Evolutionary conservation across 2,888 invertebrate genomes (phyloP).

Genomic region (Patella caerulea): DNA sequence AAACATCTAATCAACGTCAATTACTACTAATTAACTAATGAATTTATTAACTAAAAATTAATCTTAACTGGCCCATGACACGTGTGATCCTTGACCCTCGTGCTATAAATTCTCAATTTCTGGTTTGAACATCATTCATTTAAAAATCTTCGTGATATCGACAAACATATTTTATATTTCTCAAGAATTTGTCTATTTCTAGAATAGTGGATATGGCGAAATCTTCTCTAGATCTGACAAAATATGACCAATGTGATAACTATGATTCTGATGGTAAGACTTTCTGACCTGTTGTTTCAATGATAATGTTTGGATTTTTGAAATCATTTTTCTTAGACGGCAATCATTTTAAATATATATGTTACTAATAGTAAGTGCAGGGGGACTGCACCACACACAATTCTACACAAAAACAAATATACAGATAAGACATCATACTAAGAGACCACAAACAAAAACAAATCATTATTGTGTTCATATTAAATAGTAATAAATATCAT

Average conservation of each 20-base stretch:
- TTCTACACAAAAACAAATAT: no score
- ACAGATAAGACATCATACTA: no score
- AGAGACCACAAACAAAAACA: no score
- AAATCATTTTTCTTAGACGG: background rate
- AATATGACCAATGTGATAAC: background rate
- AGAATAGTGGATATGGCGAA: background rate
- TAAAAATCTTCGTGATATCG: background rate
- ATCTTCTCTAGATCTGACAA: background rate
- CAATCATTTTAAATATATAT: background rate
- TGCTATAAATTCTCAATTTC: background rate
- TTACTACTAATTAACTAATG: background rate
- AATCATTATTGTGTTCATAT: background rate
- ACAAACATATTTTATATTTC: background rate
- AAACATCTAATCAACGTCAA: background rate
- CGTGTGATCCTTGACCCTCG: background rate
- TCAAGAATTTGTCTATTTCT: background rate
- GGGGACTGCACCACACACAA: no score
- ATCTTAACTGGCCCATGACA: background rate
- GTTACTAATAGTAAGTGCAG: no score
- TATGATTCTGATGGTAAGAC: background rate
- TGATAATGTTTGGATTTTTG: background rate
- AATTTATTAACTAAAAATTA: background rate
- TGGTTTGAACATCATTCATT: background rate
- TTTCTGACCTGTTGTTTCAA: background rate
- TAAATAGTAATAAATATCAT: background rate